Evolutionary conservation across 2,888 invertebrate genomes (phyloP).

Genomic region (Sinhomidia bicolor): DNA sequence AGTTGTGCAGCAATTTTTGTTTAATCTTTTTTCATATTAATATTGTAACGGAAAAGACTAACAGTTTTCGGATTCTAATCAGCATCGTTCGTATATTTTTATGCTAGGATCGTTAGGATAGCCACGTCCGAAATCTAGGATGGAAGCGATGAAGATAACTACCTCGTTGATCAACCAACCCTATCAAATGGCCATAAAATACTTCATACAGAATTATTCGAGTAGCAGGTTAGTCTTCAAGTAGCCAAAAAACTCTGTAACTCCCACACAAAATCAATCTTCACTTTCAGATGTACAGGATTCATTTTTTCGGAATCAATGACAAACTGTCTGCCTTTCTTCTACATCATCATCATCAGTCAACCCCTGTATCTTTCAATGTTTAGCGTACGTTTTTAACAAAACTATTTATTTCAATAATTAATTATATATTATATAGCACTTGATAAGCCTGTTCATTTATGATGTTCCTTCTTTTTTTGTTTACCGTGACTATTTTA

Average conservation of each 20-base stretch:
- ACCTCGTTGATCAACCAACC: background rate
- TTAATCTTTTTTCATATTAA: background rate
- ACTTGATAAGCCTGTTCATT: background rate
- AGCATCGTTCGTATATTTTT: background rate
- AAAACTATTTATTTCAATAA: no score
- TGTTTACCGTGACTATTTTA: background rate
- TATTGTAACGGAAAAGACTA: background rate
- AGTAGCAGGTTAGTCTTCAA: slow-evolving; percentile 64
- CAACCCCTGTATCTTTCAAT: slow-evolving; percentile 13
- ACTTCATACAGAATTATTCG: background rate
- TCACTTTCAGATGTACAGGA: slow-evolving; percentile 60
- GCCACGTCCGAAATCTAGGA: no score
- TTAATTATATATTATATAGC: background rate
- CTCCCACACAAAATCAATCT: slow-evolving; percentile 45
- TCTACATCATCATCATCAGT: background rate
- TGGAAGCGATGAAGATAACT: background rate
- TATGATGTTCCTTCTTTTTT: background rate
- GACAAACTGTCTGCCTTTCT: slow-evolving; percentile 2
- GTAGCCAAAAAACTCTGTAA: slow-evolving; percentile 18
- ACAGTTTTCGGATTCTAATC: background rate
- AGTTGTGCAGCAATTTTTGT: slow-evolving; percentile 6
- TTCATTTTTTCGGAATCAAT: background rate
- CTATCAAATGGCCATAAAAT: background rate
- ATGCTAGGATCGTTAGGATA: background rate
- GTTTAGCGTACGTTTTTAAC: background rate